Evolutionary conservation across 2,888 invertebrate genomes (phyloP).

Genomic region (Automeris io): DNA sequence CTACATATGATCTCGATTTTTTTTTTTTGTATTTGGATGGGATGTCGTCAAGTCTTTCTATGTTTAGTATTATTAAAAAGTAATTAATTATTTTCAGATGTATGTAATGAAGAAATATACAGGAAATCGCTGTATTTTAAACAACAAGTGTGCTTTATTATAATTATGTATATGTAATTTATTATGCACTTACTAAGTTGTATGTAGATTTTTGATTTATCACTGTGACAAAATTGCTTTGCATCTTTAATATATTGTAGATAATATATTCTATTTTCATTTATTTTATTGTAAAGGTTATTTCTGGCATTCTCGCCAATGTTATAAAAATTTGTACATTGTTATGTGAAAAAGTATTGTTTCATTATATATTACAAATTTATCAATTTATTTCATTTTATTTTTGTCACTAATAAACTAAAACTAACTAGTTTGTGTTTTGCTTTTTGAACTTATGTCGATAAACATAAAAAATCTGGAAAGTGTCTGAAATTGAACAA

Average conservation of each 20-base stretch:
- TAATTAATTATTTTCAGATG: constrained; percentile 11
- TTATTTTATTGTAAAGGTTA: constrained; percentile 48
- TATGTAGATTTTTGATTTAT: constrained; percentile 36
- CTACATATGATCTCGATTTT: no score
- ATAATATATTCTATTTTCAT: constrained; percentile 38
- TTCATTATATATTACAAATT: constrained; percentile 53
- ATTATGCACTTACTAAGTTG: constrained; percentile 12
- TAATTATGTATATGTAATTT: constrained; percentile 33
- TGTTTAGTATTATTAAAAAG: constrained; percentile 1
- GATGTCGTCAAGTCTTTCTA: no score
- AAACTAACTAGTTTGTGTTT: background rate
- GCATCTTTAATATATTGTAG: constrained; percentile 37
- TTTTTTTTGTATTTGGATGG: no score
- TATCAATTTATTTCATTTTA: constrained; percentile 38
- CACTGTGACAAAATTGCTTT: constrained; percentile 29
- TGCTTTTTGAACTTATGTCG: no score
- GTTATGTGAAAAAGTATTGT: constrained; percentile 49
- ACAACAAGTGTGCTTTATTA: constrained; percentile 41
- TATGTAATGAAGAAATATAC: constrained; percentile 7
- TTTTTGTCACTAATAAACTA: background rate
- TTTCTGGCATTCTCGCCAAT: constrained; percentile 41
- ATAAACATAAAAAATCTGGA: no score
- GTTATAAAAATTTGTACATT: constrained; percentile 54
- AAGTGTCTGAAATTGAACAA: no score
- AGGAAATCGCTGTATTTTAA: background rate